These are phyloP conservation scores for Polyergus mexicanus DNA, from an alignment of 1,140 invertebrate genomes.

Conservation along the genomic window DNA sequence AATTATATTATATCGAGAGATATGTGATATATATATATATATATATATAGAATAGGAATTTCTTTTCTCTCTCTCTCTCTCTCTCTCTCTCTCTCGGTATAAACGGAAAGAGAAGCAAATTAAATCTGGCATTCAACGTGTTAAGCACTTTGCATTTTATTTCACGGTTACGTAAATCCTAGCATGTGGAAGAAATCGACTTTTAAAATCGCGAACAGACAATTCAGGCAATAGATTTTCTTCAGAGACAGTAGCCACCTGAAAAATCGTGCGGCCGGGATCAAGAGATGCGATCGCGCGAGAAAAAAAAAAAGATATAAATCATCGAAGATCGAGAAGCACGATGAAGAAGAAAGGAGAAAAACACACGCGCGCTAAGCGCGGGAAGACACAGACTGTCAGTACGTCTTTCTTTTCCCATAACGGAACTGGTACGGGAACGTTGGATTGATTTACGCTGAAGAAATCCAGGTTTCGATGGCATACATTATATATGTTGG, in stretches of 20 bases:
- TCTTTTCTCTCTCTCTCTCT: too few relatives aligned
- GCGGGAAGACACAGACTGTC: conserved; percentile 64
- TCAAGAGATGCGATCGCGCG: neutral
- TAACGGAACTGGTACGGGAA: conserved; percentile 63
- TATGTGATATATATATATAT: too few relatives aligned
- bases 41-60: too few relatives aligned
- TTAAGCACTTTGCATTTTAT: neutral
- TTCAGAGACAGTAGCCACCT: neutral
- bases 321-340: conserved; percentile 23
- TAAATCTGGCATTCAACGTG: too few relatives aligned
- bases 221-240: neutral
- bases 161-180: neutral
- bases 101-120: too few relatives aligned
- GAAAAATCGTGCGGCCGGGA: neutral
- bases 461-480: conserved; percentile 31
- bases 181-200: conserved; percentile 2
- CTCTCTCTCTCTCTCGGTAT: too few relatives aligned
- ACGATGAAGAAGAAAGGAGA: conserved; percentile 53
- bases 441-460: conserved; percentile 67
- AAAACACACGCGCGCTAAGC: conserved; percentile 56
- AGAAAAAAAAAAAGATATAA: conserved; percentile 45
- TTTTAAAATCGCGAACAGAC: neutral
- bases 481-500: conserved; percentile 5
- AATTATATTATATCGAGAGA: too few relatives aligned
- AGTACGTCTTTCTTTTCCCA: conserved; percentile 69